Base-by-base conservation (phyloP, 1,140 invertebrate genomes). In the Micrasema minimum region DNA sequence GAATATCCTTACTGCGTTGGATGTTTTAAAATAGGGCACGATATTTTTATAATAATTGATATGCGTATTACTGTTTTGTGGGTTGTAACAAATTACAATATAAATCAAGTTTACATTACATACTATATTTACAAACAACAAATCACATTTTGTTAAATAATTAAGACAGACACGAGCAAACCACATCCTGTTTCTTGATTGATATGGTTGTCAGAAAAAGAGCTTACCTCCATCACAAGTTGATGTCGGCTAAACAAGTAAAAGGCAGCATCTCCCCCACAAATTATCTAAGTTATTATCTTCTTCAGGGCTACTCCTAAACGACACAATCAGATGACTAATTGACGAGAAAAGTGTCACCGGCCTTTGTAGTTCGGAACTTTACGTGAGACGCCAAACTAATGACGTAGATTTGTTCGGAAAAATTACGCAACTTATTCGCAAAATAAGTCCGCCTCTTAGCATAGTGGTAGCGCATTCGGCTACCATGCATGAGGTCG, bases 311-410 rank as follows among this genome's bases (percentile, higher is more conserved):
- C 48, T 51, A 51, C 48, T 51, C 7, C 48, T 51, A 51, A 51
- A 51, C 20, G 48, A 51, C 48, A 51, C 48, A 51, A 51, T 51
- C 48, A 51, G 48, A 51, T 51, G 48, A 51, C 48, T 51, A 51
- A 51, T 51, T 51, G 48, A 23, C 48, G 20, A 20, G 20, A 51
- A 51, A 22, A 51, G 48, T 51, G 48, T 20, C 48, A 23, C 3
- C 26, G 20, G 22, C 20, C 16, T 23, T 51, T 51, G 20, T 51
- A 10, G 20, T 11, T 51, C 11, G 20, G 48, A 20, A 22, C 22
- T 20, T 2, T 18, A 7, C n/a, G 26, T 7, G 18, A 31, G 26
- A 31, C 9, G 48, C 48, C 18, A 46, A 46, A 46, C 3, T 46
- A 46, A 46, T 46, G 43, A 16, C 43, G 43, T n/a, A n/a, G 16